Conservation (phyloP, 64 coral and sea anemone genomes). For the Porites australiensis region DNA sequence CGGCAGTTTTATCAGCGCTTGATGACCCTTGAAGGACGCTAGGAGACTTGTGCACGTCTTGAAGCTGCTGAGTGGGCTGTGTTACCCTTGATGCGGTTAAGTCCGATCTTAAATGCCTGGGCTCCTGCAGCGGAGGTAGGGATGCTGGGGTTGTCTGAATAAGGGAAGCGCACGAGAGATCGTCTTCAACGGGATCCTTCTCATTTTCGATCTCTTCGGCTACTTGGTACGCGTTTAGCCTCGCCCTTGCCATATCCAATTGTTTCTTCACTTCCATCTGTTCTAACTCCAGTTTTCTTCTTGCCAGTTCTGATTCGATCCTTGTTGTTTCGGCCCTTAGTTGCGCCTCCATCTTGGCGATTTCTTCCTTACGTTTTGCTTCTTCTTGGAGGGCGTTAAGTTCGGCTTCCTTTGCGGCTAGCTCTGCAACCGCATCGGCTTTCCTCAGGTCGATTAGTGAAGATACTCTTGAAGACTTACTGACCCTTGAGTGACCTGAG, state of each 20-base stretch:
- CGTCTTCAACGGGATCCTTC: background rate
- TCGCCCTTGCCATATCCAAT: too few relatives aligned
- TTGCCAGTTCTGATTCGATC: background rate
- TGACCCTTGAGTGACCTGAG: too few relatives aligned
- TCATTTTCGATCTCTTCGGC: background rate
- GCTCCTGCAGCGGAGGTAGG: too few relatives aligned
- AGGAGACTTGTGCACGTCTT: background rate
- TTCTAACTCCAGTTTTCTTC: background rate
- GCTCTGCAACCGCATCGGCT: slow-evolving; percentile 11
- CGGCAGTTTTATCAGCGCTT: background rate
- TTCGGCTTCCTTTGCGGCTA: background rate
- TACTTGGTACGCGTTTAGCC: background rate
- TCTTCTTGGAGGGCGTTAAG: slow-evolving; percentile 8
- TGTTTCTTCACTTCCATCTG: background rate
- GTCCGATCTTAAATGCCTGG: too few relatives aligned
- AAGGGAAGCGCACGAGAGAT: background rate
- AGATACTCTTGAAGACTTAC: too few relatives aligned
- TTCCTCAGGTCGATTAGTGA: too few relatives aligned
- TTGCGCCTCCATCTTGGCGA: background rate
- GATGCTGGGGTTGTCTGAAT: too few relatives aligned
- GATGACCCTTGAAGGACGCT: background rate
- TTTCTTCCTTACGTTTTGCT: slow-evolving; percentile 5
- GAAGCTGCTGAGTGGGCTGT: too few relatives aligned
- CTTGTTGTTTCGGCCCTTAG: too few relatives aligned
- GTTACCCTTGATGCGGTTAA: too few relatives aligned